phyloP scores from a whole-genome alignment of 1,140 invertebrate genomes.

The Harpegnathos saltator region DNA sequence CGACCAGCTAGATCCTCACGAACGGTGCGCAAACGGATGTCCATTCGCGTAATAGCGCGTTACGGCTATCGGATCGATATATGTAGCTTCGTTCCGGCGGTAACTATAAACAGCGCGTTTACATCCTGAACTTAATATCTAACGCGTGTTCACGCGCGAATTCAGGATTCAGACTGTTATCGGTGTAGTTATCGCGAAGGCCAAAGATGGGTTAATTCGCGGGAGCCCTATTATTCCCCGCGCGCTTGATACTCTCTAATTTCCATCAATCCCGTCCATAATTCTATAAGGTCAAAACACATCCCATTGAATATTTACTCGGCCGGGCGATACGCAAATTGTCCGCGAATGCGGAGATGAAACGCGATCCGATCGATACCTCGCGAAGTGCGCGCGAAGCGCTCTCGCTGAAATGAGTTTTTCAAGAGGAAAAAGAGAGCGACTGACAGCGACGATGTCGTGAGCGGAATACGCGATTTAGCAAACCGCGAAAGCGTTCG shows the following conservation, averaged over 20 bases:
- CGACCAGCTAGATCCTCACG: neutral
- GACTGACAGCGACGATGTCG: neutral
- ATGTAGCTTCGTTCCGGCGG: neutral
- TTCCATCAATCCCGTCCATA: neutral
- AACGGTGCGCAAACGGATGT: neutral
- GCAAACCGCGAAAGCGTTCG: neutral
- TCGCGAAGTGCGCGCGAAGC: neutral
- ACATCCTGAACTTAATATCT: neutral
- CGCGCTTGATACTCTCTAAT: slow-evolving; percentile 7
- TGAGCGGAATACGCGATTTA: slow-evolving; percentile 5
- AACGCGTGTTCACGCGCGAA: too few species aligned
- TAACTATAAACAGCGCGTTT: neutral
- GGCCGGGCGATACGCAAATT: slow-evolving; percentile 21
- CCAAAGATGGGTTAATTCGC: neutral
- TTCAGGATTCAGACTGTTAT: slow-evolving; percentile 6
- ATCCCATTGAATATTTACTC: slow-evolving; percentile 18
- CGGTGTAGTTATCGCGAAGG: neutral
- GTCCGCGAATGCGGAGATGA: slow-evolving; percentile 6
- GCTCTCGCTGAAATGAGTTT: slow-evolving; percentile 26
- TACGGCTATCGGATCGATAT: neutral
- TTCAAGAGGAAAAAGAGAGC: slow-evolving; percentile 27
- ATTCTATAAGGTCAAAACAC: slow-evolving; percentile 19
- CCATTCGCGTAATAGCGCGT: neutral
- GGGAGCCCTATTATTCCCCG: neutral
- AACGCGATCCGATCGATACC: slow-evolving; percentile 18